phyloP scores from a whole-genome alignment of 2,113 vertebrate species.

The Pavo muticus region DNA sequence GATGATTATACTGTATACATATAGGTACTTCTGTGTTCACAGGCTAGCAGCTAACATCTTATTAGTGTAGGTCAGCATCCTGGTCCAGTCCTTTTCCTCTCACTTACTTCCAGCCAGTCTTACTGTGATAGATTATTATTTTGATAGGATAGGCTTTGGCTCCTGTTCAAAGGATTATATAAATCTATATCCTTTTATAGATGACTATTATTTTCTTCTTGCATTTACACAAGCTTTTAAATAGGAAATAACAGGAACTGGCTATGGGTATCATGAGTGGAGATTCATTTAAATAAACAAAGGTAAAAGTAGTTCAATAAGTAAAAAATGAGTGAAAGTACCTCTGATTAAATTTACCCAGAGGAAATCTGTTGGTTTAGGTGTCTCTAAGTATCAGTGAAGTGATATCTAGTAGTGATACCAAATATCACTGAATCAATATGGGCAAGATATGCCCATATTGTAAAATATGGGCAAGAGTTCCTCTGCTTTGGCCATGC shows the following conservation, averaged over 20 bases:
- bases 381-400: neutral
- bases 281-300: neutral
- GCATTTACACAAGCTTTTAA: neutral
- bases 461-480: neutral
- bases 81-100: neutral
- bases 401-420: neutral
- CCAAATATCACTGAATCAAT: neutral
- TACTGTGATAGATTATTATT: conserved; percentile 28
- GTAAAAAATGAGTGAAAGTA: neutral
- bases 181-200: conserved; percentile 1
- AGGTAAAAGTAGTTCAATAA: neutral
- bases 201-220: neutral
- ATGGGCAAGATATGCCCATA: neutral
- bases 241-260: neutral
- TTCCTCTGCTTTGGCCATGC: neutral
- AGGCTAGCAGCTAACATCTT: neutral
- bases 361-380: neutral
- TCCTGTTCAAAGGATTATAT: neutral
- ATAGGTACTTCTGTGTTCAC: neutral
- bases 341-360: neutral
- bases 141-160: neutral
- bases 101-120: neutral
- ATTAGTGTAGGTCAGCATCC: conserved; percentile 21
- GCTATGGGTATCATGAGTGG: neutral
- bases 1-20: conserved; percentile 32